A percentile compares a stretch with the other conserved stretches of the same genome.
Conservation (phyloP, 2,113 vertebrate genomes). For the Phyllopteryx taeniolatus region DNA sequence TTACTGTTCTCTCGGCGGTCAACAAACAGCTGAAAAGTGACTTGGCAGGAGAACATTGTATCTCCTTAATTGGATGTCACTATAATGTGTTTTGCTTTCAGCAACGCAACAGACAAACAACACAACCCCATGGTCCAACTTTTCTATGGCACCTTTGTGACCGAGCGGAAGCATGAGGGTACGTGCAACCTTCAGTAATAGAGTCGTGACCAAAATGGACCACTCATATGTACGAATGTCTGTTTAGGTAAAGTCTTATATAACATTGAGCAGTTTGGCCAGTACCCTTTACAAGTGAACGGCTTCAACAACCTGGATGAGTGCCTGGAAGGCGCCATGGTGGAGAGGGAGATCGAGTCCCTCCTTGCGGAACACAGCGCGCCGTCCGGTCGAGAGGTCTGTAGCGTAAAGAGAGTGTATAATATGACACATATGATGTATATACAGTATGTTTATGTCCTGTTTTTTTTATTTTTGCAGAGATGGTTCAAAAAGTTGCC, state of each 20-base stretch:
- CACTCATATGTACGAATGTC: not conserved
- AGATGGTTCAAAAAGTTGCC: conserved; percentile 96
- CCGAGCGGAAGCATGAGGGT: conserved; percentile 89
- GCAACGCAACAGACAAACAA: conserved; percentile 80
- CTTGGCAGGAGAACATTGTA: no score
- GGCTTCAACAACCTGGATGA: conserved; percentile 90
- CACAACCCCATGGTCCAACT: conserved; percentile 97
- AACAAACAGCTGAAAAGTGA: no score
- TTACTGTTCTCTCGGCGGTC: no score
- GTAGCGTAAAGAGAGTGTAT: not conserved
- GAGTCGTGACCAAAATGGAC: not conserved
- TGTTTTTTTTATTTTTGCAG: conserved; percentile 60
- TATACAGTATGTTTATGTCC: not conserved
- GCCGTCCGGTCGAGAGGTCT: conserved; percentile 85
- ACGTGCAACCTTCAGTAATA: not conserved
- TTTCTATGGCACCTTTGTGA: conserved; percentile 93
- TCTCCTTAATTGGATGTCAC: no score
- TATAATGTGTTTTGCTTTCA: conserved; percentile 40
- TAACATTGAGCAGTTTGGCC: conserved; percentile 94
- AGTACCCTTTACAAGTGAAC: conserved; percentile 96
- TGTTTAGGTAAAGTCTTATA: conserved; percentile 82
- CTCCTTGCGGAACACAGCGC: conserved; percentile 72
- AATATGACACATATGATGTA: rapidly evolving
- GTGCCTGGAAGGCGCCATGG: conserved; percentile 94
- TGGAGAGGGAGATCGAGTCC: conserved; percentile 87